These are phyloP conservation scores for Esox niger DNA, from an alignment of 2,113 vertebrate genomes.

Conservation along the genomic window DNA sequence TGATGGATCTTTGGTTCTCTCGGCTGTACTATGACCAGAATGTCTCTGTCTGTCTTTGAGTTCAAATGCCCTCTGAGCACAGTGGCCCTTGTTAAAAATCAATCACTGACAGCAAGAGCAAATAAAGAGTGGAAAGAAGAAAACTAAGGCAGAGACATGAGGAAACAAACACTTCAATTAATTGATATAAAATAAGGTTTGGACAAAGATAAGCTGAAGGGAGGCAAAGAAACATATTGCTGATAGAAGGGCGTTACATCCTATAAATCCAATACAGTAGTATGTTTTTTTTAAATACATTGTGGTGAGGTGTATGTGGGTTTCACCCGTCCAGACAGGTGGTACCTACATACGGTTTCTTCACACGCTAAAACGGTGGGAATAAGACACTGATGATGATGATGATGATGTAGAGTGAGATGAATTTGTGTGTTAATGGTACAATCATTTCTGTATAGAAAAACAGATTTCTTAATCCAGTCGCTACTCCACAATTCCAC, in stretches of 20 bases:
- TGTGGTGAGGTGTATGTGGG: no score
- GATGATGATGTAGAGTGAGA: not conserved
- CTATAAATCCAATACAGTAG: no score
- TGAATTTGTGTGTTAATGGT: not conserved
- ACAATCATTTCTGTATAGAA: no score
- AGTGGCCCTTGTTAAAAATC: slow-evolving; percentile 34
- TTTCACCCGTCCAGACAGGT: no score
- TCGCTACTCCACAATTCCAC: no score
- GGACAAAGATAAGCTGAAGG: not conserved
- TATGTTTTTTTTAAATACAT: no score
- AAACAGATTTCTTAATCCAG: no score
- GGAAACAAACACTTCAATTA: not conserved
- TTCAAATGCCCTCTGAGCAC: slow-evolving; percentile 26
- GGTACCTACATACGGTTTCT: no score
- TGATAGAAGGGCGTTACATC: no score
- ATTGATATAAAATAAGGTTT: not conserved
- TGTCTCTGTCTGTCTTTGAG: slow-evolving; percentile 27
- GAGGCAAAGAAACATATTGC: not conserved
- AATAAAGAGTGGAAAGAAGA: slow-evolving; percentile 11
- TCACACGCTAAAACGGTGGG: no score
- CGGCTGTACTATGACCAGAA: not conserved
- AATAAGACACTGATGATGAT: not conserved
- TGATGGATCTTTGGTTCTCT: not conserved
- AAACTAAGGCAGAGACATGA: not conserved
- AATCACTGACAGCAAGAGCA: slow-evolving; percentile 31